Conservation (phyloP, 2,113 vertebrate genomes). For the Barnardius zonarius region DNA sequence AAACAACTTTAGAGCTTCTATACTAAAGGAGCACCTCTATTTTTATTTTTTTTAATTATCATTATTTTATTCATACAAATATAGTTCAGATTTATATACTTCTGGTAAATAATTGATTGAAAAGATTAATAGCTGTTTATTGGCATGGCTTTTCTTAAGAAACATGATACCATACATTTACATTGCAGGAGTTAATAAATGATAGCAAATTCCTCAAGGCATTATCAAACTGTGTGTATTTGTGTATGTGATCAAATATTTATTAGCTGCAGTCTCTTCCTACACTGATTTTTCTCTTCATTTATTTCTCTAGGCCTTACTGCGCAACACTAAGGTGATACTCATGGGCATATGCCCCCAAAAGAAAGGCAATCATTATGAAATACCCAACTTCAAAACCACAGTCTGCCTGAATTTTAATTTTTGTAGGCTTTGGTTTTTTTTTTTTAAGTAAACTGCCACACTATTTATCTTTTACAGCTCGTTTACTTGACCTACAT, state of each 20-base stretch:
- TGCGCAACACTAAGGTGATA: slow-evolving; percentile 23
- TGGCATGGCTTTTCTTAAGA: not conserved
- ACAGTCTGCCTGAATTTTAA: slow-evolving; percentile 17
- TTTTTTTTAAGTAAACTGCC: slow-evolving; percentile 11
- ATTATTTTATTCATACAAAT: not conserved
- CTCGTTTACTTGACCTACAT: slow-evolving; percentile 24
- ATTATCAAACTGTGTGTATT: slow-evolving; percentile 76
- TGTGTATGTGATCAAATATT: slow-evolving; percentile 79
- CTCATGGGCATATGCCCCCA: slow-evolving; percentile 41
- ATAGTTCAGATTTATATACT: not conserved
- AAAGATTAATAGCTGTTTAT: slow-evolving; percentile 3
- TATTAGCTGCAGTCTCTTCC: slow-evolving; percentile 72
- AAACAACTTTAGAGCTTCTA: not conserved
- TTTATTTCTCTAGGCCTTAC: slow-evolving; percentile 55
- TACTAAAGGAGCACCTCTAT: not conserved
- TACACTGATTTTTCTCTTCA: slow-evolving; percentile 50
- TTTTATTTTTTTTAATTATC: not conserved
- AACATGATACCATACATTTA: not conserved
- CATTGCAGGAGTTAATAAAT: slow-evolving; percentile 62
- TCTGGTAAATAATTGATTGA: not conserved
- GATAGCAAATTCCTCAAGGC: slow-evolving; percentile 70
- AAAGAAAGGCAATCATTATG: slow-evolving; percentile 45
- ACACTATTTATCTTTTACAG: not conserved
- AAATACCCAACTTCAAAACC: slow-evolving; percentile 58
- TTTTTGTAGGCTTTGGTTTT: not conserved